These are phyloP conservation scores for Phenacoccus solenopsis DNA, from an alignment of 1,140 invertebrate genomes.

Conservation along the genomic window DNA sequence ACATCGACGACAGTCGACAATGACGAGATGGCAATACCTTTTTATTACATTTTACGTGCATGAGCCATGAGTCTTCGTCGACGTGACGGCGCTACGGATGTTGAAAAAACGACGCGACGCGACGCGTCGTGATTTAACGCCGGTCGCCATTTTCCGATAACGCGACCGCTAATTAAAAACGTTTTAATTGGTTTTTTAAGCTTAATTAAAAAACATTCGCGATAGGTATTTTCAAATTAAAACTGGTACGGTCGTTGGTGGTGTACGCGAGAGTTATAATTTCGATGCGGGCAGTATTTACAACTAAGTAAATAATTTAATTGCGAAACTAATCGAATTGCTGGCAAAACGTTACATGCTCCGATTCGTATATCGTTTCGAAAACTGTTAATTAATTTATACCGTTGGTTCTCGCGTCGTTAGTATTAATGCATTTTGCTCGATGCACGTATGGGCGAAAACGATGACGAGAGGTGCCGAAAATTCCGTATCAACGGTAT, in stretches of 20 bases:
- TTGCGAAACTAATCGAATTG: conserved; percentile 1
- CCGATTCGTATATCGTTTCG: background rate
- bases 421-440: background rate
- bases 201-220: background rate
- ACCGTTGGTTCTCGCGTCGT: background rate
- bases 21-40: too few relatives aligned
- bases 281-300: background rate
- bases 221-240: background rate
- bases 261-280: background rate
- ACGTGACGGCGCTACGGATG: too few relatives aligned
- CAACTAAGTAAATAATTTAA: background rate
- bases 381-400: conserved; percentile 4
- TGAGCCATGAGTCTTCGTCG: too few relatives aligned
- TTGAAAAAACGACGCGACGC: too few relatives aligned
- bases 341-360: background rate
- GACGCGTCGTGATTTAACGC: too few relatives aligned
- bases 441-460: too few relatives aligned
- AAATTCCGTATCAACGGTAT: too few relatives aligned
- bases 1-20: too few relatives aligned
- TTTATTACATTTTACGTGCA: too few relatives aligned
- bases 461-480: too few relatives aligned
- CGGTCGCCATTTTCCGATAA: too few relatives aligned
- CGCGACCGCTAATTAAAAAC: background rate
- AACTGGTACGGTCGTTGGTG: background rate
- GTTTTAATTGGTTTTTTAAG: background rate